Base-by-base conservation (phyloP, 2,797 vertebrate species). In the Xiphorhynchus erythropygius region DNA sequence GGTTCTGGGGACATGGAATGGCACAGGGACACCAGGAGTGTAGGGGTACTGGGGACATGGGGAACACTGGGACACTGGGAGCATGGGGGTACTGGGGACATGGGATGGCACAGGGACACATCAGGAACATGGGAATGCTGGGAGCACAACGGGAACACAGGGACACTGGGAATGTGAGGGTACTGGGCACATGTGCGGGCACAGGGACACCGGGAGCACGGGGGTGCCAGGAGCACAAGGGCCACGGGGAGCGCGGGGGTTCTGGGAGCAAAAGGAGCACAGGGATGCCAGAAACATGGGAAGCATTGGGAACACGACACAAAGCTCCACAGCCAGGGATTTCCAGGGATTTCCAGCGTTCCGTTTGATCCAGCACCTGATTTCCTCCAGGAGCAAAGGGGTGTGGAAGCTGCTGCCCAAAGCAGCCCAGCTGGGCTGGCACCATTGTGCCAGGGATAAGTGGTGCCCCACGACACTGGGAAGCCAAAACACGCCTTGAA, bases 401-500 rank as follows among this genome's bases (percentile, higher is more conserved):
- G 30, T 9, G 11, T 30, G 5, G 13, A 70, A 84, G 30, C 4
- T 41, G n/a, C 60, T 77, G 70, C 56, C 60, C 42, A 78, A 35
- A 16, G 42, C 60, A n/a, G 35, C 12, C 67, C 73, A 22, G 25
- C 64, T 12, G 42, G 64, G 53, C 74, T 63, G 75, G 50, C 73
- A 80, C 23, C 10, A 2, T 3, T 4, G 2, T 8, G 49, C 59
- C 41, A 10, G 4, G 91, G 32, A 3, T 7, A 33, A 74, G 65
- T 0, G 11, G 9, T 74, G 49, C 59, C 33, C 46, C 4, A 4
- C 0, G 2, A 12, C 4, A 9, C 0, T 0, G 41, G 42, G 64
- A 74, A 62, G 39, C 35, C 46, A 32, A 84, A 89, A 8, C 52
- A 28, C 3, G 4, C 60, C 44, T 64, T 56, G 81, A 76, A 12